These are phyloP conservation scores for Chromis chromis DNA, from an alignment of 2,797 vertebrate species.

Conservation along the genomic window DNA sequence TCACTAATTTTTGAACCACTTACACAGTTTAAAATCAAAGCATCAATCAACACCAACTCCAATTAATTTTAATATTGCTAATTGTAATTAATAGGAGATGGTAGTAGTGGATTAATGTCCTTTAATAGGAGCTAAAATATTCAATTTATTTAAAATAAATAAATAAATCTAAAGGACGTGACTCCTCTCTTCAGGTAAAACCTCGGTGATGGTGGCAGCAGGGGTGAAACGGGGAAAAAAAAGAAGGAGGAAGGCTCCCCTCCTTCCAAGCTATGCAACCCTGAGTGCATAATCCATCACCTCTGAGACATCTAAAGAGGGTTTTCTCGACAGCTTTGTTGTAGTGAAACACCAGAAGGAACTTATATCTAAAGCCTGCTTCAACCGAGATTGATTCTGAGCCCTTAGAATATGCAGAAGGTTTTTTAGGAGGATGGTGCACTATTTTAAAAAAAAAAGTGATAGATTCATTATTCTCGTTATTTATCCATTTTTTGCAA, in stretches of 20 bases:
- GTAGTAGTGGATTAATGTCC: constrained; percentile 3
- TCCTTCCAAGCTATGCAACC: constrained; percentile 72
- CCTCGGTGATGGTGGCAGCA: constrained; percentile 54
- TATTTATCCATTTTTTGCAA: constrained; percentile 52
- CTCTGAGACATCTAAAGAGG: constrained; percentile 75
- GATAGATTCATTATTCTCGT: constrained; percentile 57
- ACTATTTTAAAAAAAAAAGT: constrained; percentile 25
- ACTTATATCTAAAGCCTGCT: constrained; percentile 63
- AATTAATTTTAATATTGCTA: not conserved
- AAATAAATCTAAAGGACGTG: constrained; percentile 17
- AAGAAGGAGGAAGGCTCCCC: constrained; percentile 70
- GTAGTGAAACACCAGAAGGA: constrained; percentile 76
- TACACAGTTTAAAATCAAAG: not conserved
- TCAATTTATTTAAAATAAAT: not conserved
- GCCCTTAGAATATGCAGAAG: constrained; percentile 43
- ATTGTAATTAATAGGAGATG: not conserved
- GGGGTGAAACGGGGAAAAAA: constrained; percentile 56
- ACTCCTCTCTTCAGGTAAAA: constrained; percentile 60
- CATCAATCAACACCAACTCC: not conserved
- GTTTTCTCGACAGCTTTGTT: constrained; percentile 79
- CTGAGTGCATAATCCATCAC: constrained; percentile 83
- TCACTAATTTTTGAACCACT: too few relatives aligned
- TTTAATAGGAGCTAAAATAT: constrained; percentile 24
- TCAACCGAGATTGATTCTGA: constrained; percentile 62
- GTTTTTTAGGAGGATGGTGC: constrained; percentile 32